These are phyloP conservation scores for Chionomys nivalis DNA, from an alignment of 2,113 vertebrate genomes.

Conservation along the genomic window DNA sequence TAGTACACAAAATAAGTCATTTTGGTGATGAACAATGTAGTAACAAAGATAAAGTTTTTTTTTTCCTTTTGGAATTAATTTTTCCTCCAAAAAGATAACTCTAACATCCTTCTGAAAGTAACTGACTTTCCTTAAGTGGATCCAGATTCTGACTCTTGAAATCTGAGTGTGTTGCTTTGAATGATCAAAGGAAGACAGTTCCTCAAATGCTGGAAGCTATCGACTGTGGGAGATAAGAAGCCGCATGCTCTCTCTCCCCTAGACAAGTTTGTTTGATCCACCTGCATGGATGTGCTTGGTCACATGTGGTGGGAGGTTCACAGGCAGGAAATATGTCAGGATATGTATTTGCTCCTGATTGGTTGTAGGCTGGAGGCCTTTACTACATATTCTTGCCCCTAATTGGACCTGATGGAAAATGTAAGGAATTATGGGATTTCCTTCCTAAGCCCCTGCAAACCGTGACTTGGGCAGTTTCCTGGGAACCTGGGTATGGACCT, in stretches of 20 bases:
- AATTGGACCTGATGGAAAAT: neutral
- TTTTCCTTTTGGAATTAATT: neutral
- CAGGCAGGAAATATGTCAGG: neutral
- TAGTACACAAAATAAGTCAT: neutral
- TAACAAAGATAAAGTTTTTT: neutral
- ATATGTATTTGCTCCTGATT: neutral
- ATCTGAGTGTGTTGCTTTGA: neutral
- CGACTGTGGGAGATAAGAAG: neutral
- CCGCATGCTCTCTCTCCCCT: neutral
- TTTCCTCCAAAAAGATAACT: neutral
- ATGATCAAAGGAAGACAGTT: neutral
- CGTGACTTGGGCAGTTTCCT: neutral
- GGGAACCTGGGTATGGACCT: neutral
- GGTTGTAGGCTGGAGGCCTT: neutral
- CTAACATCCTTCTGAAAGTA: slow-evolving; percentile 3
- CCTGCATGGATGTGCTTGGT: neutral
- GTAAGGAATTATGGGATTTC: neutral
- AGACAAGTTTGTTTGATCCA: neutral
- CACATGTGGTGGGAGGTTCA: neutral
- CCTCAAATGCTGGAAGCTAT: neutral
- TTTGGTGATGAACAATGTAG: neutral
- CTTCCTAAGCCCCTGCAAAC: neutral
- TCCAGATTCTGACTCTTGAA: neutral
- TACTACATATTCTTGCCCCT: neutral
- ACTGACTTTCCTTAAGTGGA: neutral